Base-by-base conservation (phyloP, 2,113 vertebrate genomes). In the Apistogramma diplotaenia region DNA sequence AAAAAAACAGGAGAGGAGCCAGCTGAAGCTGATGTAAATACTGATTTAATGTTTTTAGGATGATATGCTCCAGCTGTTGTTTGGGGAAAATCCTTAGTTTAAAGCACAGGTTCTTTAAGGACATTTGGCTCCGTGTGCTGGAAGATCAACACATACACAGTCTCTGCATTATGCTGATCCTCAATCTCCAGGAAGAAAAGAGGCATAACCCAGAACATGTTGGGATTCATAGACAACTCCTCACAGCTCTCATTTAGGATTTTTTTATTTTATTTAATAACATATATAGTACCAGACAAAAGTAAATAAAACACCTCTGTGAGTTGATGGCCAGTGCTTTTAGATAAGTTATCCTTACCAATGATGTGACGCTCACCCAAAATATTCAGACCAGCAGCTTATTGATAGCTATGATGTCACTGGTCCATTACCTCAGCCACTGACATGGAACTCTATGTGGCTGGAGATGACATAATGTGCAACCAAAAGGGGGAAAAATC, bases 1-100 rank as follows among this genome's bases (percentile, higher is more conserved):
- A 46, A 18, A 6, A 76, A 78, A 53, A 40, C 23, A 37, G 46
- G 58, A 57, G 19, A 31, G 51, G 11, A 73, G 49, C 33, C 61
- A 70, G 57, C 9, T 0, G 73, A 37, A 74, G 19, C 80, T 51
- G 43, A 82, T 37, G 46, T 8, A 1, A 61, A 67, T 74, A 55
- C 51, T 81, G 59, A 72, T 51, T 61, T 25, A 62, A 75, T n/a
- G 59, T 58, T 82, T 78, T 9, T 9, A 54, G 79, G 70, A 80
- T 85, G 60, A 85, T 60, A 74, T 5, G 33, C 3, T 61, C 13
- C 62, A 51, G 51, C 57, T 76, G 31, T 57, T n/a, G n/a, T 71
- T 19, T 1, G 2, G 16, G 19, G 23, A 74, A 86, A n/a, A 29
- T 29, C 25, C 43, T 76, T 70, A 27, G 70, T 84, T 71, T 65